Evolutionary conservation across 2,888 invertebrate genomes (phyloP), one percentile per base, ranked within the genome.

Genomic region (Plusia festucae): DNA sequence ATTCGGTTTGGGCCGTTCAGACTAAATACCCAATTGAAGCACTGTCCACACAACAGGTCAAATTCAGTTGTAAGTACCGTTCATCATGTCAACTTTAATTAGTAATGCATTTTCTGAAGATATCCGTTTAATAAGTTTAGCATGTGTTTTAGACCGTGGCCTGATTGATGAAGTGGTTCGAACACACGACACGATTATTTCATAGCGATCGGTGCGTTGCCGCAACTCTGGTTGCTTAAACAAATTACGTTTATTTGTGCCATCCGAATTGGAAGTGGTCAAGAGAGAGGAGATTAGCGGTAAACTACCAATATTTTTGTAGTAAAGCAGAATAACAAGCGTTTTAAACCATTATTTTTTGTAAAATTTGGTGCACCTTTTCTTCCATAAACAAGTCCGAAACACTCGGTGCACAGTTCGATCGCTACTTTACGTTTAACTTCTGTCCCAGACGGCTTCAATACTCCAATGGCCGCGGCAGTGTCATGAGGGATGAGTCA

Each of bases 161-260:
- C 66, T 65, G 60, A 69, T 74, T 71, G 65, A 64, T 65, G 65
- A 54, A 71, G 66, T 56, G 60, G 60, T 67, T 65, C 60, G 56
- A 74, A 79, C 73, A 64, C 67, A 57, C 72, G 70, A 69, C 60
- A 53, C 75, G 71, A 77, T 81, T 82, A 81, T 82, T 82, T 79
- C 70, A 79, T 67, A 70, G 80, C 78, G 79, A 77, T 81, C 66
- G 68, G 55, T 63, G 24, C 62, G 74, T 76, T 82, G 78, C 71
- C 58, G 82, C 78, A 81, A 81, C 74, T 77, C 73, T 46, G 67
- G 78, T 83, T 83, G 82, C 82, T 70, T 72, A 80, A 82, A 81
- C 70, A 64, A 78, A 82, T 75, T 78, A 76, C 75, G 68, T 76
- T 78, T 85, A 83, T 84, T 80, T 83, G 78, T 83, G 83, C 81